phyloP scores from a whole-genome alignment of 2,113 vertebrate genomes.

The Tragelaphus strepsiceros region DNA sequence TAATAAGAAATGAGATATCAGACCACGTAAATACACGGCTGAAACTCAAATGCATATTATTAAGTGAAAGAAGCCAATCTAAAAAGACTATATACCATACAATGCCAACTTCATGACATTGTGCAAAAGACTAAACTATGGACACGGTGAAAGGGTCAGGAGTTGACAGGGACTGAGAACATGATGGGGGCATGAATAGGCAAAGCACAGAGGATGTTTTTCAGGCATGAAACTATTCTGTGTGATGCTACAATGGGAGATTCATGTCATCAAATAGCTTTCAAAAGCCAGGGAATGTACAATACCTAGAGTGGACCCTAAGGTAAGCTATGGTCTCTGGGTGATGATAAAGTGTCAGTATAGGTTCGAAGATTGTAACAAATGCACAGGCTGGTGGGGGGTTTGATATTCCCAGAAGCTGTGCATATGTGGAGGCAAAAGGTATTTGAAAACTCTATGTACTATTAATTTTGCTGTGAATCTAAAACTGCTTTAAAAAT shows the following conservation, averaged over 20 bases:
- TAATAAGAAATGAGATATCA: background rate
- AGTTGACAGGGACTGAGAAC: background rate
- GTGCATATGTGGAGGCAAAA: background rate
- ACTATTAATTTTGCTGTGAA: background rate
- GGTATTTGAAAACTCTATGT: background rate
- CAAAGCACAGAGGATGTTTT: background rate
- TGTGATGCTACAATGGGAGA: background rate
- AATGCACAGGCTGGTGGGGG: background rate
- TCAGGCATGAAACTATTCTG: background rate
- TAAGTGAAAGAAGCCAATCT: background rate
- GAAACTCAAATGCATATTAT: background rate
- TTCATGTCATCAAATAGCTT: background rate
- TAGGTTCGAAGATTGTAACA: background rate
- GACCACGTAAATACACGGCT: background rate
- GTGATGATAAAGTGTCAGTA: background rate
- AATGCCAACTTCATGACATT: background rate
- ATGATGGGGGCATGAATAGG: background rate
- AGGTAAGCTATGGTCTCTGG: background rate
- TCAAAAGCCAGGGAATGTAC: background rate
- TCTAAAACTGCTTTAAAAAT: background rate
- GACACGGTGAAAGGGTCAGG: background rate
- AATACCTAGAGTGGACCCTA: background rate
- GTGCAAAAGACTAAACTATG: background rate
- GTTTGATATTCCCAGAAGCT: background rate
- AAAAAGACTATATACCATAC: background rate